Base-by-base conservation (phyloP, 2,888 invertebrate genomes). In the Beris morrisii region DNA sequence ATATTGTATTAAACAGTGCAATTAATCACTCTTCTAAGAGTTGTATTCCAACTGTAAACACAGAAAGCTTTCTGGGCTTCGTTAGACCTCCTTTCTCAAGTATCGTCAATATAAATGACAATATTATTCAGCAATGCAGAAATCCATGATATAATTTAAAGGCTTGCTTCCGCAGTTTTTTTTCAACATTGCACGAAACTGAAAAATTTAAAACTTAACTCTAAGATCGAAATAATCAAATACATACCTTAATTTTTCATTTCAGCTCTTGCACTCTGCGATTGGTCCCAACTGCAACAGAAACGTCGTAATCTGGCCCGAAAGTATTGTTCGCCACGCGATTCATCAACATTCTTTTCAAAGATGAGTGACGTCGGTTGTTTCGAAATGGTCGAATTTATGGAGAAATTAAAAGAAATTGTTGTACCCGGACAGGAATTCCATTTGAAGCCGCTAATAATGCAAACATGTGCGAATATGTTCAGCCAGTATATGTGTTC, bases 401-500 rank as follows among this genome's bases (percentile, higher is more conserved):
- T 91, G 53, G 76, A 83, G 28, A 84, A 84, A 15, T 73, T 91
- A 12, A 80, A 83, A 31, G 81, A 82, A 0, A 74, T 78, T 0
- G 71, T 74, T 7, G 78, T 83, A 0, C 71, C 74, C 0, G 82
- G 82, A 38, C 70, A 79, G 69, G 75, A 78, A 0, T 81, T 86
- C 70, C 83, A 88, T 65, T 74, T 92, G 38, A 93, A 93, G 76
- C 89, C 90, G 0, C 76, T 88, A 28, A 78, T 94, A 3, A 86
- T 92, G 77, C 83, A 85, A 12, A 86, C 91, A 0, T 88, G 91
- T 30, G 90, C 91, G 72, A 94, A 93, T 79, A 91, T 94, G 87
- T 94, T 95, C 78, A 85, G 86, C 4, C 86, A 89, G 70, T 93
- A 93, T 81, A 93, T 95, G 90, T 93, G 93, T 79, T 90, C 89